These are phyloP conservation scores for Synergus itoensis DNA, from an alignment of 2,888 invertebrate genomes.

Conservation along the genomic window DNA sequence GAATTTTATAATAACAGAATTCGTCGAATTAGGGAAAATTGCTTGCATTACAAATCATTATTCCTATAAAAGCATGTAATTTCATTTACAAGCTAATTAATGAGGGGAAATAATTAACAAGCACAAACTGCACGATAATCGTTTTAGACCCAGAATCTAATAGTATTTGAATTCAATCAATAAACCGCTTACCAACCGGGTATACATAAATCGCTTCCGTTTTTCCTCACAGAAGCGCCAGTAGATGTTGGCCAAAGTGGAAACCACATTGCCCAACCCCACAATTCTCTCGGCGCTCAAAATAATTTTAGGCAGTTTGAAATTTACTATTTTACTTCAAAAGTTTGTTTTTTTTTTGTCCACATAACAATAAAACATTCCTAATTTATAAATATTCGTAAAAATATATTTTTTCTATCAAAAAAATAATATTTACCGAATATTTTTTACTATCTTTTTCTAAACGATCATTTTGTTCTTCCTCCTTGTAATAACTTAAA, in stretches of 20 bases:
- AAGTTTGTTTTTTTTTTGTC: background rate
- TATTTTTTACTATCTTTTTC: background rate
- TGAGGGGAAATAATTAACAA: slow-evolving; percentile 37
- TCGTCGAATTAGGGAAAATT: background rate
- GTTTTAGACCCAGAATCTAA: slow-evolving; percentile 12
- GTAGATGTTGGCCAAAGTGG: slow-evolving; percentile 24
- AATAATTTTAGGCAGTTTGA: background rate
- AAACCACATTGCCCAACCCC: slow-evolving; percentile 8
- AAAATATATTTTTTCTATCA: background rate
- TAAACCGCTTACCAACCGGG: slow-evolving; percentile 40
- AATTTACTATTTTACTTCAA: background rate
- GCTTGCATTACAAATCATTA: background rate
- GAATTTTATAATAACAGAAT: background rate
- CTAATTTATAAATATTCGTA: background rate
- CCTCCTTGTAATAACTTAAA: background rate
- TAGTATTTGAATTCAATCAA: slow-evolving; percentile 36
- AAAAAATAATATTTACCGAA: background rate
- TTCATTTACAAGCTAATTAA: background rate
- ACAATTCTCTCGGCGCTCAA: slow-evolving; percentile 12
- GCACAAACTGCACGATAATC: slow-evolving; percentile 24
- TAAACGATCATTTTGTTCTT: background rate
- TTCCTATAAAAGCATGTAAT: background rate
- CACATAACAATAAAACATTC: background rate
- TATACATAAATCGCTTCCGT: slow-evolving; percentile 29
- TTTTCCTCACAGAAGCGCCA: slow-evolving; percentile 37